These are phyloP conservation scores for Tylochromis polylepis DNA, from an alignment of 2,113 vertebrate species.

Conservation along the genomic window DNA sequence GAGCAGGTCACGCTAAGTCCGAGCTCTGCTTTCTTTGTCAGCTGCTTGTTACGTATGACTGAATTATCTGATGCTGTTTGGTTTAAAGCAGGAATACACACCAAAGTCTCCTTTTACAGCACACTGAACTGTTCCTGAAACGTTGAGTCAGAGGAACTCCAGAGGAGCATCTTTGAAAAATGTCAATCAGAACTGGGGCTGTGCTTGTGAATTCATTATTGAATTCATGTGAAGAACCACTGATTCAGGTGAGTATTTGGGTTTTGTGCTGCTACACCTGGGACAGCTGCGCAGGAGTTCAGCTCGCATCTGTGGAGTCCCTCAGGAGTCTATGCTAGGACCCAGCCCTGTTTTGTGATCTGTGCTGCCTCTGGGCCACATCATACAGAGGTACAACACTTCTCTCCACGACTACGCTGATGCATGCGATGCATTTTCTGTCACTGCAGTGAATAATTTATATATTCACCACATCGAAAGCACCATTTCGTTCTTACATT, in stretches of 20 bases:
- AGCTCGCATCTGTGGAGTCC: too few relatives aligned
- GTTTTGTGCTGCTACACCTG: background rate
- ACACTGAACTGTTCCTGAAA: too few relatives aligned
- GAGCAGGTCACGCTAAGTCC: background rate
- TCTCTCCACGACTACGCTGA: background rate
- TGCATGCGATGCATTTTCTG: background rate
- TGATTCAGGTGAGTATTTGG: background rate
- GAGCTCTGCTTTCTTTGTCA: background rate
- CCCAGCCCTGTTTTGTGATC: background rate
- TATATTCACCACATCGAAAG: background rate
- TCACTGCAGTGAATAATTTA: background rate
- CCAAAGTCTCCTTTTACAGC: too few relatives aligned
- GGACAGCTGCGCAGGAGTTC: too few relatives aligned
- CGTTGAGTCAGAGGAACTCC: too few relatives aligned
- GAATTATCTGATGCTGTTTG: too few relatives aligned
- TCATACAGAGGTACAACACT: too few relatives aligned
- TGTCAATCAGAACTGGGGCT: background rate
- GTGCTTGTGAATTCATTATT: background rate
- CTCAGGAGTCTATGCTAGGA: background rate
- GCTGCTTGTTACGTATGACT: background rate
- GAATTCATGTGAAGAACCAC: background rate
- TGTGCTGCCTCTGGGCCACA: background rate
- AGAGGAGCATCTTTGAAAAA: background rate
- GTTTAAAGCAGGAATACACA: background rate
- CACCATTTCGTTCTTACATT: rapidly evolving